Percentiles rank a stretch among this genome's conserved stretches.
phyloP scores from a whole-genome alignment of 2,797 vertebrate species.

The Halcyon leucocephala region DNA sequence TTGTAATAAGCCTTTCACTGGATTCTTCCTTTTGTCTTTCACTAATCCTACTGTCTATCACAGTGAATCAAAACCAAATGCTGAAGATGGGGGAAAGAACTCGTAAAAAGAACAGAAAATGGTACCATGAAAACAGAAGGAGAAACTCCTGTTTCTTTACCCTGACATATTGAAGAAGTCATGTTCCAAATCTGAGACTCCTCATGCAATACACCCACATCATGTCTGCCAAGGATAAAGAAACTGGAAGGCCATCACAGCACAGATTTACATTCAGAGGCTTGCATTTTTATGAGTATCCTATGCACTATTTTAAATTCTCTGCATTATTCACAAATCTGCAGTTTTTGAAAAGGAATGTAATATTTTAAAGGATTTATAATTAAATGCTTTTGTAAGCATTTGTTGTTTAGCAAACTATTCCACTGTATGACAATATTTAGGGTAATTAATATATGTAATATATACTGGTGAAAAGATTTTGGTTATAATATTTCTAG shows the following conservation, averaged over 20 bases:
- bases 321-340: neutral
- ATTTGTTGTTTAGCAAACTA: neutral
- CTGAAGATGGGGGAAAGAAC: neutral
- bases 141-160: neutral
- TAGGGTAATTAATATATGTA: neutral
- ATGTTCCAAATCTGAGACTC: neutral
- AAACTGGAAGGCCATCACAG: neutral
- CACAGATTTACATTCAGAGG: neutral
- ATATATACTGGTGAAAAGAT: neutral
- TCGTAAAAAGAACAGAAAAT: neutral
- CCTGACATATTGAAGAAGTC: neutral
- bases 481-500: neutral
- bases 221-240: neutral
- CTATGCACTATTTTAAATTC: neutral
- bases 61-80: constrained; percentile 32
- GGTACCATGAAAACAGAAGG: neutral
- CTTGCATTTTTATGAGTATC: neutral
- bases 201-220: neutral
- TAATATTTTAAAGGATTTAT: neutral
- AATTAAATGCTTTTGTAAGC: neutral
- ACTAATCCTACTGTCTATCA: neutral
- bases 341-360: neutral
- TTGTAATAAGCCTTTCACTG: neutral
- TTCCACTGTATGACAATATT: neutral
- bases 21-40: constrained; percentile 33